Conservation (phyloP, 2,113 vertebrate genomes). For the Oenanthe melanoleuca region DNA sequence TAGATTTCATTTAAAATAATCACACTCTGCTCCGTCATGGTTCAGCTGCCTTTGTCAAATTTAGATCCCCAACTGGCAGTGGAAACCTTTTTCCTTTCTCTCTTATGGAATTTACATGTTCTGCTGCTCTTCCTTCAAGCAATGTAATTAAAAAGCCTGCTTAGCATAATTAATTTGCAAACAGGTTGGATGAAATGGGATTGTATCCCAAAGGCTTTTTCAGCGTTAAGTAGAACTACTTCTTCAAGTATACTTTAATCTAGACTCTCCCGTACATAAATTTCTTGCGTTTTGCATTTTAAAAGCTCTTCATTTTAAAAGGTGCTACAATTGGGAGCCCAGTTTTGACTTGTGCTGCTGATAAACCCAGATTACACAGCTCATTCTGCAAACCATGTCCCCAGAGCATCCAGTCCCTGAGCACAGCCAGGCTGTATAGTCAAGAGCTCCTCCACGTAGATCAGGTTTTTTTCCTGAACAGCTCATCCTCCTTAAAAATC, state of each 20-base stretch:
- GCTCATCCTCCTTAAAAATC: background rate
- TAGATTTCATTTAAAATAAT: background rate
- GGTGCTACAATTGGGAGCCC: background rate
- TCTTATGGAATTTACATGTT: slow-evolving; percentile 18
- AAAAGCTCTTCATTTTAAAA: slow-evolving; percentile 5
- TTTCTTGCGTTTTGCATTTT: background rate
- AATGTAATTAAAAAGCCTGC: slow-evolving; percentile 57
- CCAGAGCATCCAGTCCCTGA: background rate
- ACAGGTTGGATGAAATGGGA: slow-evolving; percentile 39
- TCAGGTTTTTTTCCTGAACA: background rate
- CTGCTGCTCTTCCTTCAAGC: slow-evolving; percentile 51
- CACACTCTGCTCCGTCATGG: background rate
- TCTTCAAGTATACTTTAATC: background rate
- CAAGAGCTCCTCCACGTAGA: background rate
- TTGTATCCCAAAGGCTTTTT: slow-evolving; percentile 55
- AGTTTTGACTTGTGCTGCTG: background rate
- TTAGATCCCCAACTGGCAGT: background rate
- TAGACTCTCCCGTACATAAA: background rate
- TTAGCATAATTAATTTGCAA: slow-evolving; percentile 63
- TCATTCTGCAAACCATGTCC: background rate
- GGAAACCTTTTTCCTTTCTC: background rate
- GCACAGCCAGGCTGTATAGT: background rate
- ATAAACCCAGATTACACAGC: background rate
- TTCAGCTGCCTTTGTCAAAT: background rate
- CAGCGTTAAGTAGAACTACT: slow-evolving; percentile 24